A percentile compares a stretch with the other conserved stretches of the same genome.
phyloP scores from a whole-genome alignment of 2,888 invertebrate species.

The Busseola fusca region DNA sequence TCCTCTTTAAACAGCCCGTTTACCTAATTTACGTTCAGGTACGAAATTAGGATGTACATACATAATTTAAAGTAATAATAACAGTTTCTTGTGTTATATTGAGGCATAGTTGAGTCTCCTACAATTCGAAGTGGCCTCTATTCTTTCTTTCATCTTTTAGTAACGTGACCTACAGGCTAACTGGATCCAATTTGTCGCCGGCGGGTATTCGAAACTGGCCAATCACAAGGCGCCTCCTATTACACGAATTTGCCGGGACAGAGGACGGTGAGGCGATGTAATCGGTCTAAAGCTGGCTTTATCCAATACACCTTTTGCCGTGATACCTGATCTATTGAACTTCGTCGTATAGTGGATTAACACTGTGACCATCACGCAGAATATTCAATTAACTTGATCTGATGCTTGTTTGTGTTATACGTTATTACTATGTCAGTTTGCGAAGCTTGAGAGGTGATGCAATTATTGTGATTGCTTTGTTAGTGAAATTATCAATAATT shows the following conservation, averaged over 20 bases:
- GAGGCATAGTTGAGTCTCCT: constrained; percentile 50
- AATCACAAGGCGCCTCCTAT: constrained; percentile 80
- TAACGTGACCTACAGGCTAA: constrained; percentile 78
- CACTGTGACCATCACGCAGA: constrained; percentile 43
- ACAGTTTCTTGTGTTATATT: constrained; percentile 31
- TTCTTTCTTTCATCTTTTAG: constrained; percentile 68
- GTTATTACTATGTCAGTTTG: constrained; percentile 19
- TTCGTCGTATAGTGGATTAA: constrained; percentile 57
- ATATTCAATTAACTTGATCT: constrained; percentile 53
- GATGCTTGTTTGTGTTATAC: constrained; percentile 20
- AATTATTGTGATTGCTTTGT: constrained; percentile 19
- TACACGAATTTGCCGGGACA: constrained; percentile 75
- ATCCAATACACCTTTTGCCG: constrained; percentile 80
- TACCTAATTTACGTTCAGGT: constrained; percentile 44
- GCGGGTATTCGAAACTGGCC: constrained; percentile 82
- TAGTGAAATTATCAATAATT: constrained; percentile 4
- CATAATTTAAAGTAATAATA: constrained; percentile 40
- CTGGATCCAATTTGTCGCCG: constrained; percentile 84
- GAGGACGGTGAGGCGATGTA: constrained; percentile 74
- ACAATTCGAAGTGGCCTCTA: constrained; percentile 58
- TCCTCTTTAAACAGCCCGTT: constrained; percentile 47
- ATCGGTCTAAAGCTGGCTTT: constrained; percentile 80
- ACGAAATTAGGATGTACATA: constrained; percentile 11
- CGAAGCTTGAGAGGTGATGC: not conserved
- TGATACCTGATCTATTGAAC: constrained; percentile 75